These are phyloP conservation scores for Centrocercus urophasianus DNA, from an alignment of 2,113 vertebrate species.

Conservation along the genomic window DNA sequence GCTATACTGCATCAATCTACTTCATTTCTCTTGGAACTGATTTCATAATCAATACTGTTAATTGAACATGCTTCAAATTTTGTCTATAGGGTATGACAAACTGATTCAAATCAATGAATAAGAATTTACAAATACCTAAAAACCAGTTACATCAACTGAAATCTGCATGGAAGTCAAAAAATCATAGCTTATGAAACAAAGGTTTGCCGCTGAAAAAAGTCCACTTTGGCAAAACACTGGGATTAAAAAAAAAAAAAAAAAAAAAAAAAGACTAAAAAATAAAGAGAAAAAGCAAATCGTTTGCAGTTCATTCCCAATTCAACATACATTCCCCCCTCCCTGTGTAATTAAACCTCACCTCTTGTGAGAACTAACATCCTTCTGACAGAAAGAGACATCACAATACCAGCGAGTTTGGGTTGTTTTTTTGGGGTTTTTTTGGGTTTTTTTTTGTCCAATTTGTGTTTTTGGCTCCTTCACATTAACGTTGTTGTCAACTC, in stretches of 20 bases:
- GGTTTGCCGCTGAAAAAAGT: slow-evolving; percentile 9
- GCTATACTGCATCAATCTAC: background rate
- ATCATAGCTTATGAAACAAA: background rate
- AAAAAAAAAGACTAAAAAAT: too few relatives aligned
- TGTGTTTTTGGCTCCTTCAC: background rate
- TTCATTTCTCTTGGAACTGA: background rate
- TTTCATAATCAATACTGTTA: slow-evolving; percentile 24
- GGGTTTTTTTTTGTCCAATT: background rate
- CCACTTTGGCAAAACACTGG: background rate
- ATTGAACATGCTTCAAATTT: slow-evolving; percentile 37
- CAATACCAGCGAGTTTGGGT: background rate
- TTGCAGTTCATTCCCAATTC: slow-evolving; percentile 10
- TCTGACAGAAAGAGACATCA: slow-evolving; percentile 19
- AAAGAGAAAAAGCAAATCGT: background rate
- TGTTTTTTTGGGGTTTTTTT: too few relatives aligned
- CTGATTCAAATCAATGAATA: slow-evolving; percentile 32
- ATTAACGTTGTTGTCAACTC: background rate
- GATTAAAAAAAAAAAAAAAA: background rate
- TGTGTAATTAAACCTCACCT: slow-evolving; percentile 11
- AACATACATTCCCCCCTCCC: background rate
- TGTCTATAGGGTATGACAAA: slow-evolving; percentile 35
- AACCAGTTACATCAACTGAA: background rate
- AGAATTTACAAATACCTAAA: slow-evolving; percentile 21
- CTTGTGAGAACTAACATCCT: background rate
- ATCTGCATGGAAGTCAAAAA: background rate